A percentile compares a stretch with the other conserved stretches of the same genome.
These are phyloP conservation scores for Tetramorium parvispinum DNA, from an alignment of 1,140 invertebrate species.

Conservation along the genomic window DNA sequence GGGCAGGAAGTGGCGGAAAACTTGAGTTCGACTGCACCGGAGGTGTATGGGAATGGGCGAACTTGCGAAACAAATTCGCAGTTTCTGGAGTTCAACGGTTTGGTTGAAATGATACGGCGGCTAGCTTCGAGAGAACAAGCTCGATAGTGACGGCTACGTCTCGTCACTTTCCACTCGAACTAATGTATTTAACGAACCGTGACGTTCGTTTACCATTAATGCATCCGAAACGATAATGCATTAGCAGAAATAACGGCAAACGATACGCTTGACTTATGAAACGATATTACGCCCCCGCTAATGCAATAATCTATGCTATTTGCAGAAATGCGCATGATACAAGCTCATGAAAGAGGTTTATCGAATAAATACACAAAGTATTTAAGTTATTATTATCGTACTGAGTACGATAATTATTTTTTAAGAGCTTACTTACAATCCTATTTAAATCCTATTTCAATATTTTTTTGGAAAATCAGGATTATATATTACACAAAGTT, in stretches of 20 bases:
- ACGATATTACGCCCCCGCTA: constrained; percentile 8
- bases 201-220: constrained; percentile 1
- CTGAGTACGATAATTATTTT: not conserved
- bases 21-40: not conserved
- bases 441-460: not conserved
- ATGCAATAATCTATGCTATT: constrained; percentile 19
- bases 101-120: constrained; percentile 43
- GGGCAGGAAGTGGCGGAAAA: constrained; percentile 15
- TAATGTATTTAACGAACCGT: constrained; percentile 50
- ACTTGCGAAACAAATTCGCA: constrained; percentile 45
- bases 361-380: not conserved
- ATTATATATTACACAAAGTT: not conserved
- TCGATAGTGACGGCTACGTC: constrained; percentile 25
- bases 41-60: not conserved
- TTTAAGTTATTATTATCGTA: not conserved
- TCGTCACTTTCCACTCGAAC: constrained; percentile 53
- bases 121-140: constrained; percentile 25
- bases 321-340: not conserved
- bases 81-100: constrained; percentile 43
- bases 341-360: not conserved
- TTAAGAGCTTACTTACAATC: constrained; percentile 12
- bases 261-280: constrained; percentile 42
- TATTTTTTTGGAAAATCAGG: not conserved
- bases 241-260: constrained; percentile 19
- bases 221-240: constrained; percentile 30